These are phyloP conservation scores for Amazona vittata DNA, from an alignment of 2,113 vertebrate species.

Conservation along the genomic window DNA sequence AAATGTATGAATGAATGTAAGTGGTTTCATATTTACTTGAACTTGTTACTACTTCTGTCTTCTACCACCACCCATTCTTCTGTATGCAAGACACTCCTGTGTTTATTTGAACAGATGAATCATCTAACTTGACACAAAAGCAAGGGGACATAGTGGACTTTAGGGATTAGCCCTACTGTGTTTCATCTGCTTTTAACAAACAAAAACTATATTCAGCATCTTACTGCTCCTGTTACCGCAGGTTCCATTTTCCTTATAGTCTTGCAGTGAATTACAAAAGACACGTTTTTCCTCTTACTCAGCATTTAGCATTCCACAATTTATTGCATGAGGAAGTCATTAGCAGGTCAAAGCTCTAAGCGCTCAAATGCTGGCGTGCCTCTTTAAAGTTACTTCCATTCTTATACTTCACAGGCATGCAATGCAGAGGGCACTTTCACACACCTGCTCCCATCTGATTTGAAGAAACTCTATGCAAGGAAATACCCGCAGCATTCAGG, in stretches of 20 bases:
- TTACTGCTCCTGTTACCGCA: neutral
- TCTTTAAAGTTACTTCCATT: neutral
- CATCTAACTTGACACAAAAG: neutral
- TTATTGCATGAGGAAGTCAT: conserved; percentile 16
- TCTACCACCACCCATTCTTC: neutral
- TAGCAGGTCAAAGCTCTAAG: conserved; percentile 41
- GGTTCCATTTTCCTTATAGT: neutral
- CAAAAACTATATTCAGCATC: neutral
- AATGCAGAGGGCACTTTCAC: neutral
- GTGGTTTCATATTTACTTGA: neutral
- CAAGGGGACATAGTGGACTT: fast-evolving
- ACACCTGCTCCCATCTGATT: neutral
- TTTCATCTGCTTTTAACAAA: neutral
- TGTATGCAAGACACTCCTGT: neutral
- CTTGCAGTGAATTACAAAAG: neutral
- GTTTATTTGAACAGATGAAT: neutral
- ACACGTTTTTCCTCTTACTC: neutral
- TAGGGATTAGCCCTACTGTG: neutral
- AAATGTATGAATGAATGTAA: neutral
- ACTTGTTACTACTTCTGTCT: neutral
- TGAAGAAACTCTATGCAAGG: neutral
- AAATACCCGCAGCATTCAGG: neutral
- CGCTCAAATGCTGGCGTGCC: neutral
- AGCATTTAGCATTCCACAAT: neutral
- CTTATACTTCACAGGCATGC: neutral